Evolutionary conservation across 2,113 vertebrate genomes (phyloP), one percentile per base, ranked within the genome.

Genomic region (Patagioenas fasciata): DNA sequence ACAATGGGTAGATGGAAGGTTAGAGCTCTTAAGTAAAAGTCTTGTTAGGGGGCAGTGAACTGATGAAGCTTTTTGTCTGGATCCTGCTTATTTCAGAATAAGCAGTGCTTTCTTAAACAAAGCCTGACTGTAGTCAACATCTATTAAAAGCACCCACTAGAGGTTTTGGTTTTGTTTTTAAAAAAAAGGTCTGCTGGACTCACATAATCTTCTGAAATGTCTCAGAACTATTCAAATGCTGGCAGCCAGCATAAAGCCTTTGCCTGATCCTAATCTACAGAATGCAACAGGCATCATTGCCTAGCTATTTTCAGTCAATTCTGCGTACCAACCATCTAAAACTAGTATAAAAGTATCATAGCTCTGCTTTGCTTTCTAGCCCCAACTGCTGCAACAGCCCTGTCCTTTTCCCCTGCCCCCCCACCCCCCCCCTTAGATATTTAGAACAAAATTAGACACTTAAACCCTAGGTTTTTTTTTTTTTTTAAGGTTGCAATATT

Each of bases 201-300:
- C 85, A 19, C 60, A 15, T 85, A 67, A 87, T 94, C 91, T 90
- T 96, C 77, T 95, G 89, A 89, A 94, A 88, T 67, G 85, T 88
- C 85, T 96, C 80, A 71, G 29, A 95, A 53, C 82, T 84, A 36
- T 93, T 94, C 88, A 67, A 47, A 64, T 70, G 51, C 72, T 96
- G 95, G 93, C 95, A 93, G 60, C 56, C 57, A 94, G 42, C 60
- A 57, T 75, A 80, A 78, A 88, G 77, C 64, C 47, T 85, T 73
- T 93, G 74, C 85, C 91, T 78, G 82, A 96, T 86, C 57, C 48
- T 93, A 58, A 91, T 96, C 95, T 95, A 29, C 42, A 82, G 69
- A 83, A 88, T 19, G 66, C 74, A 93, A 3, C 23, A 85, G 85
- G 60, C 93, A 85, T 93, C 66, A 69, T 24, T 83, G 82, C 81